These are phyloP conservation scores for Drosophila lacertosa DNA, from an alignment of 1,140 invertebrate species.

Conservation along the genomic window DNA sequence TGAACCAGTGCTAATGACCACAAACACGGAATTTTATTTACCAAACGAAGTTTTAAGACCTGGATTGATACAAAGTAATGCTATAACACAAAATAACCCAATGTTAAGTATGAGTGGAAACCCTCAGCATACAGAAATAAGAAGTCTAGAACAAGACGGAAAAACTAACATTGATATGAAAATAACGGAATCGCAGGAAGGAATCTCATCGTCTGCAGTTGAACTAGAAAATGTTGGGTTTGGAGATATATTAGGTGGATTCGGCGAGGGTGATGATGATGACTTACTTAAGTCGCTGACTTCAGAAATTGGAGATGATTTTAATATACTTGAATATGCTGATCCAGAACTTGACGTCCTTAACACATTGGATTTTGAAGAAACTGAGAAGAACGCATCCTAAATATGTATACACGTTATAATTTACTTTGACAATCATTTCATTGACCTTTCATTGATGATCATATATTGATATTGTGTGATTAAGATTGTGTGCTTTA, in stretches of 20 bases:
- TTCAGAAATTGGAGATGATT: slow-evolving; percentile 96
- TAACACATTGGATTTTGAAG: slow-evolving; percentile 91
- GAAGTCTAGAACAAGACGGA: slow-evolving; percentile 61
- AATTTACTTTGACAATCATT: slow-evolving; percentile 2
- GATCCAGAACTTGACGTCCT: slow-evolving; percentile 96
- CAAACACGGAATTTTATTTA: slow-evolving; percentile 60
- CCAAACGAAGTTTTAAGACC: slow-evolving; percentile 64
- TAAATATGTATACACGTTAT: slow-evolving; percentile 23
- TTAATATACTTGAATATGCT: slow-evolving; percentile 97
- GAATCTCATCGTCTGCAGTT: slow-evolving; percentile 58
- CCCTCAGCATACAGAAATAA: slow-evolving; percentile 50
- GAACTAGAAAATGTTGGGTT: slow-evolving; percentile 86
- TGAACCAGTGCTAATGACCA: slow-evolving; percentile 57
- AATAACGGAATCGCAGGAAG: slow-evolving; percentile 62
- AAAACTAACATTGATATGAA: slow-evolving; percentile 52
- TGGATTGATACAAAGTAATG: slow-evolving; percentile 53
- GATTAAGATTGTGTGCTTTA: too few species aligned
- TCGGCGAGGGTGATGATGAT: slow-evolving; percentile 94
- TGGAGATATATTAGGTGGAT: slow-evolving; percentile 90
- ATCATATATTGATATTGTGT: too few species aligned
- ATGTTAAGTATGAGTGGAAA: slow-evolving; percentile 70
- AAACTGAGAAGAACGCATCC: slow-evolving; percentile 81
- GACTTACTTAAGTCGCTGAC: slow-evolving; percentile 88
- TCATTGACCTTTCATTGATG: too few species aligned
- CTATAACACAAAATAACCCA: slow-evolving; percentile 68